phyloP scores from a whole-genome alignment of 2,888 invertebrate genomes.

The Lamellibrachia columna region DNA sequence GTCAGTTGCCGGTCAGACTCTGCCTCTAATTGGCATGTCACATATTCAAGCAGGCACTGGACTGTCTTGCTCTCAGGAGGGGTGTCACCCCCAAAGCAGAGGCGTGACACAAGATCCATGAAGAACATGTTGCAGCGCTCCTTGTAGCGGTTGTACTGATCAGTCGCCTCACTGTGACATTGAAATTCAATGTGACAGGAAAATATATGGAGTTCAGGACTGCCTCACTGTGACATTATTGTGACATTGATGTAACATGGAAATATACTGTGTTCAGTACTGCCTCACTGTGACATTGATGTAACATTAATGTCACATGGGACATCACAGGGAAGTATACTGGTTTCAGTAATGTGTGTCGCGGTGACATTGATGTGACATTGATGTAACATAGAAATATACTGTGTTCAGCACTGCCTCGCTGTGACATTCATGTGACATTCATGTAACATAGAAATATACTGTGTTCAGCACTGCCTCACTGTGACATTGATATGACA shows the following conservation, averaged over 20 bases:
- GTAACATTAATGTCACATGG: background rate
- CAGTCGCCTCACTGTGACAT: conserved; percentile 30
- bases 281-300: background rate
- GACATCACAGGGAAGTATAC: no score
- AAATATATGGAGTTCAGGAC: background rate
- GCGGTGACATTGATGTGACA: background rate
- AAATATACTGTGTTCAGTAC: no score
- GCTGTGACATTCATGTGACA: background rate
- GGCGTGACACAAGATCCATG: conserved; percentile 43
- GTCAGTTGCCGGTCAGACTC: conserved; percentile 33
- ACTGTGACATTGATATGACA: background rate
- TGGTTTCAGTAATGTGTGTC: background rate
- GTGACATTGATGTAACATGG: background rate
- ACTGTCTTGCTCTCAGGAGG: conserved; percentile 40
- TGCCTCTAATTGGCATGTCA: conserved; percentile 32
- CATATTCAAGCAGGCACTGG: conserved; percentile 38
- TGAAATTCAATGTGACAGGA: background rate
- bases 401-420: background rate
- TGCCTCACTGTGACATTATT: background rate
- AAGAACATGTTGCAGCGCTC: conserved; percentile 42
- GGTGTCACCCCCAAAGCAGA: conserved; percentile 40
- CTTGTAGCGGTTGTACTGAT: conserved; percentile 37
- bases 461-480: no score
- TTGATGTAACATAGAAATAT: background rate
- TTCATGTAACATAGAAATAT: background rate